phyloP scores from a whole-genome alignment of 1,140 invertebrate species.

The Contarinia nasturtii region DNA sequence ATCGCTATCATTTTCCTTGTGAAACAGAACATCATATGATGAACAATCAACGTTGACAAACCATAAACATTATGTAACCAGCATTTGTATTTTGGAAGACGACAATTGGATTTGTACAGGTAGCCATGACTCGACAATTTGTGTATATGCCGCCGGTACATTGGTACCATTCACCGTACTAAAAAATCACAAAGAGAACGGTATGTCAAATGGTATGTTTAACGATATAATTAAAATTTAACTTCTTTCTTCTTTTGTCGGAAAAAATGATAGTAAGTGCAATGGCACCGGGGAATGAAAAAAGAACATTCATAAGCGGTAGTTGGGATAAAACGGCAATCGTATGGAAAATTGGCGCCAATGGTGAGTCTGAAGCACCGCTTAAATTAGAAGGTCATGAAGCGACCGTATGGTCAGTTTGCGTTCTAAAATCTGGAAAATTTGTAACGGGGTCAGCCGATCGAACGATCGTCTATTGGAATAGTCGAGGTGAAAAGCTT shows the following conservation, averaged over 20 bases:
- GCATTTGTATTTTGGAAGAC: conserved; percentile 53
- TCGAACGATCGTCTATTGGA: conserved; percentile 75
- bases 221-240: neutral
- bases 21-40: conserved; percentile 31
- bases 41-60: conserved; percentile 52
- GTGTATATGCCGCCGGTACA: conserved; percentile 45
- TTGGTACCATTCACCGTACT: conserved; percentile 41
- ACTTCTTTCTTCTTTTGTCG: neutral
- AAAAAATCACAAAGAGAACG: conserved; percentile 64
- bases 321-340: conserved; percentile 82
- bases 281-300: conserved; percentile 23
- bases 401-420: conserved; percentile 77
- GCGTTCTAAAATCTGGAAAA: conserved; percentile 33
- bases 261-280: conserved; percentile 30
- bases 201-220: conserved; percentile 33
- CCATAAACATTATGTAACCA: conserved; percentile 71
- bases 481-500: conserved; percentile 28
- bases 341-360: conserved; percentile 47
- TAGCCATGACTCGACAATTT: conserved; percentile 71
- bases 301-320: conserved; percentile 35
- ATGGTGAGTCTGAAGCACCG: conserved; percentile 23
- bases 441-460: conserved; percentile 81
- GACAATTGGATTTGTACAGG: conserved; percentile 67
- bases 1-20: conserved; percentile 15
- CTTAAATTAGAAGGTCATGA: conserved; percentile 54